Evolutionary conservation across 2,888 invertebrate genomes (phyloP), one percentile per base, ranked within the genome.

Genomic region (Xestia ashworthii): DNA sequence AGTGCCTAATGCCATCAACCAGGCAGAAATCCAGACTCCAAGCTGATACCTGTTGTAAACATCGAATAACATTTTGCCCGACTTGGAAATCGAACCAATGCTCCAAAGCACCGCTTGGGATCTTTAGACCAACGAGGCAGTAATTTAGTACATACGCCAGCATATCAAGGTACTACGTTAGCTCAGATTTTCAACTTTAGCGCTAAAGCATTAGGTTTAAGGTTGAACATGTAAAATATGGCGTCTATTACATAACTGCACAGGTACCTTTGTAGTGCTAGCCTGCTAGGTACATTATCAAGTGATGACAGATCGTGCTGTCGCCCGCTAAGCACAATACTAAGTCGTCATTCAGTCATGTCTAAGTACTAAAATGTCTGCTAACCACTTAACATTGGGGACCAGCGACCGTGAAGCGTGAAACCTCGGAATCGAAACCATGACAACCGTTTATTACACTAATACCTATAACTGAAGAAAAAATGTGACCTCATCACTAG

Each of bases 381-480:
- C 66, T 80, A 72, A 80, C 79, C 78, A 85, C 72, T 89, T 87
- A 87, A 79, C 86, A 88, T 90, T 90, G 89, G 78, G 65, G 84
- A 81, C 82, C 85, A 78, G 72, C 68, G 72, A 89, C 89, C 91
- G 87, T 91, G 91, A 91, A 91, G 90, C 90, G 89, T 88, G 84
- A 89, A 86, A 87, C 87, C 81, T 83, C 76, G 64, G 77, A 89
- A 87, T 87, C 83, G 80, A 74, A 85, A 82, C 88, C 89, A 87
- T 90, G 90, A 91, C 90, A 89, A 83, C 84, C 83, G 82, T 85
- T 85, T 71, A 87, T 87, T 88, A 88, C 84, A 81, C 80, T 81
- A 82, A 86, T 78, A n/a, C n/a, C n/a, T n/a, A 83, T 74, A 77
- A 81, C 73, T 80, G 65, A 80, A 89, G 80, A 89, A 86, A 82